phyloP scores from a whole-genome alignment of 1,140 invertebrate species.

The Magallana gigas region DNA sequence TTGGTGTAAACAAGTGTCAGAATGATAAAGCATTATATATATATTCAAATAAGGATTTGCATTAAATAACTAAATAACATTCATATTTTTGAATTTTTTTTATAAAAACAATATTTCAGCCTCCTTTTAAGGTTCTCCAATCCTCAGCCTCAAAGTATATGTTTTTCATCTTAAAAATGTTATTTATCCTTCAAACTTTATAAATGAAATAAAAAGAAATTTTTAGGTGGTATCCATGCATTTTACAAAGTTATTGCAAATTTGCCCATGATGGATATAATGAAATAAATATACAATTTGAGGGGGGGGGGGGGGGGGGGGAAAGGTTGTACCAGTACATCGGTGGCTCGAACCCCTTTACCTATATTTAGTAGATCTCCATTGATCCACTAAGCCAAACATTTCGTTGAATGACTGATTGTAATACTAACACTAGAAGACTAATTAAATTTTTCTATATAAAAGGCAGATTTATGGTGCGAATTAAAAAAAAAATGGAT shows the following conservation, averaged over 20 bases:
- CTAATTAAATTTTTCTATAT: constrained; percentile 24
- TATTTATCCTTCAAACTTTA: constrained; percentile 23
- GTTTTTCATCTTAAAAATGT: constrained; percentile 23
- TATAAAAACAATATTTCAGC: constrained; percentile 18
- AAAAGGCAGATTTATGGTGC: background rate
- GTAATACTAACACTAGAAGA: constrained; percentile 21
- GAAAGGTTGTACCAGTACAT: constrained; percentile 15
- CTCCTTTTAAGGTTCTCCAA: constrained; percentile 15
- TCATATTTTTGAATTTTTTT: constrained; percentile 11
- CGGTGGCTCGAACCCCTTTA: constrained; percentile 8
- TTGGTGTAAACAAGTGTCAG: constrained; percentile 15
- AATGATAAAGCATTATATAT: constrained; percentile 23
- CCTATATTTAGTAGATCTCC: constrained; percentile 17
- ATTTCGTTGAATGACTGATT: constrained; percentile 17
- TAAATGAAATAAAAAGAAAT: constrained; percentile 2
- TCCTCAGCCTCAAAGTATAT: constrained; percentile 20
- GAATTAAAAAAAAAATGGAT: constrained; percentile 4
- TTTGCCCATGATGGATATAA: constrained; percentile 21
- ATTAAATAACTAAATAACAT: constrained; percentile 24
- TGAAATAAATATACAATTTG: constrained; percentile 19
- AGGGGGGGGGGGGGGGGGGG: no score
- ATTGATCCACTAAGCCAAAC: constrained; percentile 11
- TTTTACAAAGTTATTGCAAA: constrained; percentile 23
- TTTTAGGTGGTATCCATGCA: constrained; percentile 20
- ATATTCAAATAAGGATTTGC: constrained; percentile 18